Base-by-base conservation (phyloP, 2,113 vertebrate genomes). In the Hirundichthys speculiger region DNA sequence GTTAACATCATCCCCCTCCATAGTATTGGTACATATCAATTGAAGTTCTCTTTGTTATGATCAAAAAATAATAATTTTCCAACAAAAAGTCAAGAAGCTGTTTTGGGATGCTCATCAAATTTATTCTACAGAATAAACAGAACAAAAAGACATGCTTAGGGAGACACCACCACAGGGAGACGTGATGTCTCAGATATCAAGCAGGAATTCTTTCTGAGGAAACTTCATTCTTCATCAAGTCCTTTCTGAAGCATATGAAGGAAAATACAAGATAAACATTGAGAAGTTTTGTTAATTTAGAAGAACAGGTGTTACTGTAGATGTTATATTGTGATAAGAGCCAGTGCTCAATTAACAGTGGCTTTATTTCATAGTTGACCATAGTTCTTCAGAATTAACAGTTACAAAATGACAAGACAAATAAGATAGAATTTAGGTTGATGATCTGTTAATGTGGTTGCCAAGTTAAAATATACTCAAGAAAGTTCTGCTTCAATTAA, bases 261-360 rank as follows among this genome's bases (percentile, higher is more conserved):
- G 16, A 57, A 48, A 47, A 65, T 3, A 27, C 10, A 70, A 1
- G 56, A 41, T 19, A 25, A 47, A 46, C n/a, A 34, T 1, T 25
- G 3, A 42, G 86, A 81, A 94, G 45, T 88, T 88, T 51, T 93
- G 91, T 80, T 93, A 86, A 94, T n/a, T 19, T 16, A 39, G n/a
- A 52, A 27, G 5, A 55, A 27, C 16, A 7, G 9, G 30, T 7
- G 30, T 34, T 34, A 7, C 30, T 2, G 2, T 47, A 20, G n/a
- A n/a, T n/a, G n/a, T n/a, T 47, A 22, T 20, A 12, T 46, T 20
- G 19, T 1, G 20, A 48, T 11, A 5, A 48, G 46, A 27, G 25
- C 25, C 6, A 27, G n/a, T n/a, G n/a, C n/a, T n/a, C n/a, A n/a
- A n/a, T n/a, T n/a, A n/a, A n/a, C n/a, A n/a, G n/a, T n/a, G n/a